phyloP scores from a whole-genome alignment of 1,140 invertebrate genomes.

The Drosophila pandora region DNA sequence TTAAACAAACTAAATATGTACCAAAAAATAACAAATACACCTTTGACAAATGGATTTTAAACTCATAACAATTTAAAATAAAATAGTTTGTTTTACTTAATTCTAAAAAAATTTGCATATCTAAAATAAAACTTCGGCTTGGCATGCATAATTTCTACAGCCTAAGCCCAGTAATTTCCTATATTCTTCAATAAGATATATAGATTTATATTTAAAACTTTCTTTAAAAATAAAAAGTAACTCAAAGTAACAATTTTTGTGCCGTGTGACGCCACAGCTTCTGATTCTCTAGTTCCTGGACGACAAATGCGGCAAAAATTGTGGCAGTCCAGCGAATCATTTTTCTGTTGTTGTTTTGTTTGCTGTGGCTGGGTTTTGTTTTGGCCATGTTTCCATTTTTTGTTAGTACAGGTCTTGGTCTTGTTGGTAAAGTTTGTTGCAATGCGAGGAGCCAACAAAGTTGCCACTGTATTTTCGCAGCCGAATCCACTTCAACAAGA shows the following conservation, averaged over 20 bases:
- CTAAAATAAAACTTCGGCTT: no score
- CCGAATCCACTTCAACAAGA: slow-evolving; percentile 29
- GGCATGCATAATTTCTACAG: no score
- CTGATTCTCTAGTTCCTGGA: neutral
- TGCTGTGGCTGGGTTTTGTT: neutral
- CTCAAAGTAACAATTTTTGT: neutral
- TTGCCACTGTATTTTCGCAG: slow-evolving; percentile 16
- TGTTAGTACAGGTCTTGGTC: neutral
- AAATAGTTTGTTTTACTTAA: no score
- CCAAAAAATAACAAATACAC: no score
- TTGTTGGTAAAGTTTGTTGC: slow-evolving; percentile 51
- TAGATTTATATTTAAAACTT: no score
- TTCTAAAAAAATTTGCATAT: no score
- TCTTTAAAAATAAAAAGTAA: no score
- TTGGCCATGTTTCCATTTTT: neutral
- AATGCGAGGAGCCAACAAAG: slow-evolving; percentile 47
- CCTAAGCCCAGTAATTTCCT: no score
- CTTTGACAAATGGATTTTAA: no score
- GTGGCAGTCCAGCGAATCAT: slow-evolving; percentile 10
- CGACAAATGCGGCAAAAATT: slow-evolving; percentile 28
- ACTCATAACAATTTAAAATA: no score
- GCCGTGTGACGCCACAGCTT: neutral
- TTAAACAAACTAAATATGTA: no score
- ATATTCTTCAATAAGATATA: no score
- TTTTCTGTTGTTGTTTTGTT: slow-evolving; percentile 19